Evolutionary conservation across 2,113 vertebrate species (phyloP), one percentile per base, ranked within the genome.

Genomic region (Petaurus breviceps): DNA sequence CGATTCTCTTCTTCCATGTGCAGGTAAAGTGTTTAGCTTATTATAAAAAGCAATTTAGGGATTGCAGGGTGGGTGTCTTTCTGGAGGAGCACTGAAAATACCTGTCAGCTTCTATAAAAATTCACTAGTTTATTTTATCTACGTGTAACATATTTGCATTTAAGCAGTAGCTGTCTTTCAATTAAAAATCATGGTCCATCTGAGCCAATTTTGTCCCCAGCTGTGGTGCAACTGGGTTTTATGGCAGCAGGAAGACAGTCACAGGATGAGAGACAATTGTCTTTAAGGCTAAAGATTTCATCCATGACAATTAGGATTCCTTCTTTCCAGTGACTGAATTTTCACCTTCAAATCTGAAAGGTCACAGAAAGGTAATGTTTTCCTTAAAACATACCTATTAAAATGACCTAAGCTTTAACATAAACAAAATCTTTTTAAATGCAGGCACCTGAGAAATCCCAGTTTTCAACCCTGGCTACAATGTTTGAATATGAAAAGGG

Each of bases 291-390:
- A 97, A 98, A 97, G 98, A 98, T 98, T 98, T 98, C 98, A 98
- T 96, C 98, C 97, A 97, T 98, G 98, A 99, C 98, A 98, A 97
- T 96, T 93, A 96, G 97, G 98, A 98, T 98, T 98, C 95, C 97
- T 98, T 98, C 89, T 99, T 98, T 98, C 98, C 98, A 98, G 94
- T 99, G 99, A 99, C 99, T 99, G 99, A 98, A 98, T 98, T 99
- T 99, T 99, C 99, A 99, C 99, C 99, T 99, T 98, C 98, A 99
- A 99, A 99, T 99, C 98, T 98, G 95, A 98, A 98, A 99, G 99
- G 99, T 99, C 99, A 99, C 92, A 91, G 97, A 98, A 98, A 99
- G 99, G 99, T 99, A 98, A 99, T 99, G 99, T 99, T 99, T 99
- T 99, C 99, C 99, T 99, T 99, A 98, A 99, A 99, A 99, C 99